Evolutionary conservation across 35 echinoderm and acorn worm species (phyloP).

Genomic region (Patiria miniata): DNA sequence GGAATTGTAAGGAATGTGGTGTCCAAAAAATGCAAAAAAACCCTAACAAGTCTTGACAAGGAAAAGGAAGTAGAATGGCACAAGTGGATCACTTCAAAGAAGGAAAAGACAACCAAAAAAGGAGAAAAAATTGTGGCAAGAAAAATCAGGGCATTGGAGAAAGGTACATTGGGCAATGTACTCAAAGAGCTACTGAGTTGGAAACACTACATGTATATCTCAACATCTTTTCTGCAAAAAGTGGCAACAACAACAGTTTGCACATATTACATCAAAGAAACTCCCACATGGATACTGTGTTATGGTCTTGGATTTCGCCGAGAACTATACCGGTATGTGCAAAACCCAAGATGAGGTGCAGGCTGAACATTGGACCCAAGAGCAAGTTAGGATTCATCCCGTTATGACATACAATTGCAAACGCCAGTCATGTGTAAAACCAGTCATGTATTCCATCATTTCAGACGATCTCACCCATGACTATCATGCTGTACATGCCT

Average conservation of each 20-base stretch:
- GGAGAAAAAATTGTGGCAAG: background rate
- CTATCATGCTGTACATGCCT: no score
- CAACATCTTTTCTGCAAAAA: background rate
- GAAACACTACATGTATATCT: background rate
- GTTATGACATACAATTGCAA: no score
- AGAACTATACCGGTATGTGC: background rate
- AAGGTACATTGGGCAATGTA: background rate
- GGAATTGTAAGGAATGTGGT: background rate
- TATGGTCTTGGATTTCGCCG: background rate
- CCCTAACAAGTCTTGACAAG: background rate
- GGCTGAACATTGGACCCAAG: constrained; percentile 3
- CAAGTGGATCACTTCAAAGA: background rate
- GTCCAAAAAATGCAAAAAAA: background rate
- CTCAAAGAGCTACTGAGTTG: background rate
- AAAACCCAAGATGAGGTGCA: constrained; percentile 14
- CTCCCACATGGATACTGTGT: background rate
- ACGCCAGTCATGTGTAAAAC: no score
- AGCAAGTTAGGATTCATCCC: background rate
- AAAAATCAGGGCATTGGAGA: background rate
- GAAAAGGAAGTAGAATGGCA: background rate
- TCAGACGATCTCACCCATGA: no score
- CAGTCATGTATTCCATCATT: no score
- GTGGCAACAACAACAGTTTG: background rate
- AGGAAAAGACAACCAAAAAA: constrained; percentile 5
- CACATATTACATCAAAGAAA: background rate